Evolutionary conservation across 2,888 invertebrate species (phyloP), one percentile per base, ranked within the genome.

Genomic region (Rhodophaea formosa): DNA sequence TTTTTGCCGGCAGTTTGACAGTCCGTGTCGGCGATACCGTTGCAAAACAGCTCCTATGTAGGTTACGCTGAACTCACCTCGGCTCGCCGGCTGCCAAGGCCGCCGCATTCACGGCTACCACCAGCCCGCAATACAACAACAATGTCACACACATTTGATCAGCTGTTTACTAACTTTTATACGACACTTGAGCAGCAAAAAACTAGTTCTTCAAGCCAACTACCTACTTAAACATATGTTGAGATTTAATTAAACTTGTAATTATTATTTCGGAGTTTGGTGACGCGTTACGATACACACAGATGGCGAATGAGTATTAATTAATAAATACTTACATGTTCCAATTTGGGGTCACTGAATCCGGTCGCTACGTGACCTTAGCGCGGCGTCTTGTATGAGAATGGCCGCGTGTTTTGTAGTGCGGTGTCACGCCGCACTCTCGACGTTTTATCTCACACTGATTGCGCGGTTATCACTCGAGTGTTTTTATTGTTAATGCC

Each of bases 21-120:
- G 23, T 5, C 8, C 7, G 16, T 2, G 14, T 44, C 14, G 3
- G 39, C 10, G 3, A 7, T 39, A 39, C 39, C 39, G 39, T 39
- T 39, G 39, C n/a, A 35, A 35, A 7, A 8, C 35, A 23, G 23
- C 23, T 23, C 23, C 23, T 3, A 23, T 15, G 30, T 32, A 39
- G 52, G 52, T 52, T 39, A 58, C 61, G 45, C 60, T 62, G 30
- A 57, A 69, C 76, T 74, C 60, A 77, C 76, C 69, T 73, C 43
- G 57, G 54, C 61, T 47, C 17, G 49, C 45, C 5, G 16, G 17
- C 39, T 23, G 35, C 61, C 76, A 80, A 79, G 79, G 82, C 62
- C 51, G 82, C 62, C 51, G 74, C 70, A 42, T 62, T 56, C 47
- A 60, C 67, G 53, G 60, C 60, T 16, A 42, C 55, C 54, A 60